Conservation (phyloP, 2,797 vertebrate species). For the Erethizon dorsatum region DNA sequence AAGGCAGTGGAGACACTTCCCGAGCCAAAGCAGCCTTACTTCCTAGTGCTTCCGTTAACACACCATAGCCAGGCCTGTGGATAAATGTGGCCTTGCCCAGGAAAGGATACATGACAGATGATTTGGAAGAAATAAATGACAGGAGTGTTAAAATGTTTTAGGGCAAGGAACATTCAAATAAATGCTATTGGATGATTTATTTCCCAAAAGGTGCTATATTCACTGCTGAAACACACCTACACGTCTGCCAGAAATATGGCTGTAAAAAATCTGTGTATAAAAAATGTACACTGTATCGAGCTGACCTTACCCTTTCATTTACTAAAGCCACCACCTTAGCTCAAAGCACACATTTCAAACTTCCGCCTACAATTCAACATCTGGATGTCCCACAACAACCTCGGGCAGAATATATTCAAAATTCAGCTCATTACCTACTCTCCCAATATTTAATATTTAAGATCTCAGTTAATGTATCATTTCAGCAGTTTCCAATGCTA, state of each 20-base stretch:
- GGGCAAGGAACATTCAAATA: slow-evolving; percentile 85
- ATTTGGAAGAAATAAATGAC: slow-evolving; percentile 82
- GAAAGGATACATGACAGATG: slow-evolving; percentile 83
- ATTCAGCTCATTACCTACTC: slow-evolving; percentile 29
- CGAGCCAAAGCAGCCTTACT: not conserved
- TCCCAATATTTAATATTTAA: slow-evolving; percentile 43
- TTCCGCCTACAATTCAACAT: slow-evolving; percentile 25
- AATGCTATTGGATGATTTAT: slow-evolving; percentile 84
- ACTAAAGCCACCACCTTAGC: slow-evolving; percentile 54
- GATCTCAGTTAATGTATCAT: slow-evolving; percentile 25
- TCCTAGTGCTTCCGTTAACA: not conserved
- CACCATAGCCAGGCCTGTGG: slow-evolving; percentile 49
- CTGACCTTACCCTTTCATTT: slow-evolving; percentile 77
- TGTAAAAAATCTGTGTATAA: slow-evolving; percentile 79
- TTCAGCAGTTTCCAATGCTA: slow-evolving; percentile 30
- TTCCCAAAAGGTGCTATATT: slow-evolving; percentile 78
- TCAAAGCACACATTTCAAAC: slow-evolving; percentile 30
- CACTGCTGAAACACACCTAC: slow-evolving; percentile 79
- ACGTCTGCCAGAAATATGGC: slow-evolving; percentile 77
- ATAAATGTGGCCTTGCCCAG: slow-evolving; percentile 73
- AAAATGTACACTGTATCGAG: slow-evolving; percentile 76
- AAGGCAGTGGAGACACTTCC: slow-evolving; percentile 37
- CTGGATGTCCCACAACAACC: slow-evolving; percentile 19
- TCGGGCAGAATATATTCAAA: not conserved
- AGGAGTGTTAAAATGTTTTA: slow-evolving; percentile 86